Conservation (phyloP, 2,888 invertebrate species). For the Nephrotoma appendiculata region DNA sequence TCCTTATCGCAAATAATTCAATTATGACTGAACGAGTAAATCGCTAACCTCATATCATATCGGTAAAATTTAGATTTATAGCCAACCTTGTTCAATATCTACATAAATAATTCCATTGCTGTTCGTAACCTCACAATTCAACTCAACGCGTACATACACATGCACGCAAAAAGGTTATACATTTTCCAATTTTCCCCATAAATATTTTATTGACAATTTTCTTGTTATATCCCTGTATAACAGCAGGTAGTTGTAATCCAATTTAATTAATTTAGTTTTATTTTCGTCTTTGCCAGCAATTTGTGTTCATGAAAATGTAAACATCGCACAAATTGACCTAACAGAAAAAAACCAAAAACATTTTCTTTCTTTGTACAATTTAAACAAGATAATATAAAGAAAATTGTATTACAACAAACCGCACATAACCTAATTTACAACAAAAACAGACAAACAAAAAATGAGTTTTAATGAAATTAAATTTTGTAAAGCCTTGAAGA, state of each 20-base stretch:
- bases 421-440: not conserved
- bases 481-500: not conserved
- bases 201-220: not conserved
- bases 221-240: not conserved
- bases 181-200: not conserved
- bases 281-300: not conserved
- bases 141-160: not conserved
- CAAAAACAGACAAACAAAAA: not conserved
- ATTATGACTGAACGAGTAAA: not conserved
- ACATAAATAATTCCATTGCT: not conserved
- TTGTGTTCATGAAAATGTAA: not conserved
- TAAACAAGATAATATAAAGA: not conserved
- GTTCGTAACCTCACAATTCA: not conserved
- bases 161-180: not conserved
- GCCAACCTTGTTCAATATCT: not conserved
- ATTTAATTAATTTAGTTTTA: not conserved
- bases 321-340: not conserved
- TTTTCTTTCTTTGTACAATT: not conserved
- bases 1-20: not conserved
- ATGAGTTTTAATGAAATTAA: not conserved
- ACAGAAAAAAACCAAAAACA: not conserved
- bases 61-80: not conserved
- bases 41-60: not conserved
- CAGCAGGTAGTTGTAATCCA: not conserved
- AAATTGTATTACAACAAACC: not conserved